phyloP scores from a whole-genome alignment of 1,140 invertebrate genomes.

The Trichonephila clavata region DNA sequence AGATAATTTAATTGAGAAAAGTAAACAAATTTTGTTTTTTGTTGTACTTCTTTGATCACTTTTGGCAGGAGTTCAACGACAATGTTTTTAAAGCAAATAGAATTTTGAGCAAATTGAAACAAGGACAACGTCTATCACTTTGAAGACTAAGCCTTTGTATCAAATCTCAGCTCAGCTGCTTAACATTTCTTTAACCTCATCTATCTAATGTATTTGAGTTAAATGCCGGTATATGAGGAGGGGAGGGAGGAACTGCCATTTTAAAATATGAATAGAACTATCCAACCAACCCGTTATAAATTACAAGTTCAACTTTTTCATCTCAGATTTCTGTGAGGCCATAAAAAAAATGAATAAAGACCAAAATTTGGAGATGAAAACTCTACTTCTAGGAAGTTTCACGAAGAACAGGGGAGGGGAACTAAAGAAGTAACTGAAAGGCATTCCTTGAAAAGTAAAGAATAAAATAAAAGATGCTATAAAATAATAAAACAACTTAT shows the following conservation, averaged over 20 bases:
- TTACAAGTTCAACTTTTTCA: not conserved
- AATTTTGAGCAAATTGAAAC: too few relatives aligned
- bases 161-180: not conserved
- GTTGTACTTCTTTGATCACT: too few relatives aligned
- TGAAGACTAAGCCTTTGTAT: too few relatives aligned
- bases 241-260: not conserved
- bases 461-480: slow-evolving; percentile 31
- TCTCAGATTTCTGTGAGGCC: not conserved
- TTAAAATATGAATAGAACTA: slow-evolving; percentile 18
- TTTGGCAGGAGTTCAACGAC: too few relatives aligned
- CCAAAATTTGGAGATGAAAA: slow-evolving; percentile 16
- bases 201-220: not conserved
- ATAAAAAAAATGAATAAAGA: slow-evolving; percentile 39
- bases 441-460: slow-evolving; percentile 41
- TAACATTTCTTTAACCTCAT: not conserved
- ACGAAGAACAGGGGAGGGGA: not conserved
- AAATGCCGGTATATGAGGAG: not conserved
- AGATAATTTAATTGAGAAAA: too few relatives aligned
- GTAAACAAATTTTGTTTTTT: too few relatives aligned
- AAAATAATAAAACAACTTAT: slow-evolving; percentile 64
- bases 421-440: not conserved
- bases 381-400: slow-evolving; percentile 29
- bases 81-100: too few relatives aligned
- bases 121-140: too few relatives aligned
- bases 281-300: not conserved